Evolutionary conservation across 1,140 invertebrate species (phyloP), one percentile per base, ranked within the genome.

Genomic region (Choristoneura fumiferana): DNA sequence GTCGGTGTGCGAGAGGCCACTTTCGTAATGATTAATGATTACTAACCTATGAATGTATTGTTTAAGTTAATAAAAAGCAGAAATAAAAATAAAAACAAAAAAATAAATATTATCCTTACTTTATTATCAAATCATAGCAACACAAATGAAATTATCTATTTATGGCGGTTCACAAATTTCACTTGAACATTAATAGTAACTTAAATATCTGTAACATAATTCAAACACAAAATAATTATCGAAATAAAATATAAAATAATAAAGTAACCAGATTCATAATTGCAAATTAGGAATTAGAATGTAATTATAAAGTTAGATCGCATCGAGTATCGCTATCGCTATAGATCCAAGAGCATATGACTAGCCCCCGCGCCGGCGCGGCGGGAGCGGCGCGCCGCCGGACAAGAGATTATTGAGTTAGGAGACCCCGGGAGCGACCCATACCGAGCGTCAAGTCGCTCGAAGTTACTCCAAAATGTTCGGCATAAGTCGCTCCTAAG

Each of bases 341-440:
- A 75, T 55, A 73, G 77, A 78, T 67, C 65, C 22, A 74, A 80
- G 79, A 76, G 80, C 71, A 80, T 76, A 86, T 88, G 85, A 88
- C 85, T 88, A 86, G 85, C 69, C 68, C 75, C 77, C 71, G 67
- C n/a, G n/a, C n/a, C n/a, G n/a, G n/a, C n/a, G n/a, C n/a, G n/a
- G n/a, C n/a, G n/a, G n/a, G n/a, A n/a, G n/a, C n/a, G n/a, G n/a
- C n/a, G n/a, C n/a, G n/a, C n/a, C n/a, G 63, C 60, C 55, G 56
- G 65, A 63, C 62, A 35, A 52, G 68, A 62, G 64, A 67, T 67
- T 69, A 72, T 64, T 65, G 65, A 64, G 64, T 70, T 39, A 59
- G 65, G 66, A 68, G 62, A 38, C 45, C 63, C n/a, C 62, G 63
- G 17, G 22, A 6, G 22, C 22, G 22, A 29, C 22, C 6, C 22